Percentiles rank a stretch among this genome's conserved stretches.
These are phyloP conservation scores for Aphaenogaster rudis DNA, from an alignment of 1,140 invertebrate genomes.

Conservation along the genomic window DNA sequence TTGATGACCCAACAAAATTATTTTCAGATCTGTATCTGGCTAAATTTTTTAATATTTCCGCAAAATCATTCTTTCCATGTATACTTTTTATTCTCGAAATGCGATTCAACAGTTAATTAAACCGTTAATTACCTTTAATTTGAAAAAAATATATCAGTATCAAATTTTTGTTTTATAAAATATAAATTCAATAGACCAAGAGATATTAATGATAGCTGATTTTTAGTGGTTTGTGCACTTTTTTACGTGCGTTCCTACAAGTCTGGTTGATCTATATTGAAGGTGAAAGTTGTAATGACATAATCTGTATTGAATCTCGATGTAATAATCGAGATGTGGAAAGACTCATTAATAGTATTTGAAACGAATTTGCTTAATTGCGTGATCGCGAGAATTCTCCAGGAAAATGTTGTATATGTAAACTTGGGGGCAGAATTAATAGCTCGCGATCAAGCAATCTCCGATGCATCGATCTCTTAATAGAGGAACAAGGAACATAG, in stretches of 20 bases:
- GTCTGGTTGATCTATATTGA: not conserved
- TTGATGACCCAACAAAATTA: no score
- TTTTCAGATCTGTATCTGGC: no score
- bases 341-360: not conserved
- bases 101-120: not conserved
- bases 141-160: not conserved
- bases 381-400: not conserved
- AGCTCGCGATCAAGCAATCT: not conserved
- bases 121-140: not conserved
- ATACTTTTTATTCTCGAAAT: not conserved
- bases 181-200: not conserved
- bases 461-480: constrained; percentile 15
- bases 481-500: not conserved
- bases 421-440: constrained; percentile 3
- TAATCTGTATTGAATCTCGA: constrained; percentile 38
- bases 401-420: not conserved
- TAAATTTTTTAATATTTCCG: no score
- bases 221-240: constrained; percentile 3
- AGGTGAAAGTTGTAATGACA: constrained; percentile 55
- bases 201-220: not conserved
- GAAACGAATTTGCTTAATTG: not conserved
- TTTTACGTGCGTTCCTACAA: constrained; percentile 18
- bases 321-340: constrained; percentile 26
- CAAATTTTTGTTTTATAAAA: not conserved
- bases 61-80: no score